Conservation (phyloP, 2,888 invertebrate species). For the Thalpophila matura region DNA sequence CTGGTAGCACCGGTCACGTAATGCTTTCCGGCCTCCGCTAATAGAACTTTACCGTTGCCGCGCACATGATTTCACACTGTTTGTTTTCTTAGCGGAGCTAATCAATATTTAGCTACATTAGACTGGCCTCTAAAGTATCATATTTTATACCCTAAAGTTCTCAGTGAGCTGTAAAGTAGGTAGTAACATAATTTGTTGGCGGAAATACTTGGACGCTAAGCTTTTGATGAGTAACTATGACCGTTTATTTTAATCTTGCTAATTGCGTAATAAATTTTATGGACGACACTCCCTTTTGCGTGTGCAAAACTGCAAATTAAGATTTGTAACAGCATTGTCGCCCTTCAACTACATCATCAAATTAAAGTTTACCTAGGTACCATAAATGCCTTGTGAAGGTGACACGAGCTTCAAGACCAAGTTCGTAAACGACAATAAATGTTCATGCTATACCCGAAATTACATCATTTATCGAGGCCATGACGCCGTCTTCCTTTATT, state of each 20-base stretch:
- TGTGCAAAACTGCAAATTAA: conserved; percentile 65
- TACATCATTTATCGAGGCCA: conserved; percentile 38
- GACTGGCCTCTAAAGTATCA: neutral
- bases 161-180: neutral
- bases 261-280: conserved; percentile 71
- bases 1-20: conserved; percentile 75
- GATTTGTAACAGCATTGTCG: conserved; percentile 60
- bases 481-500: conserved; percentile 46
- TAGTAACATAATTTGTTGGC: neutral
- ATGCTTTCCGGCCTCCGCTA: conserved; percentile 79
- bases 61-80: conserved; percentile 41
- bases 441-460: conserved; percentile 30
- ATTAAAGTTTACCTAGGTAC: no score
- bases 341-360: conserved; percentile 38
- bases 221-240: conserved; percentile 19
- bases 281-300: conserved; percentile 76
- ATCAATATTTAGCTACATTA: conserved; percentile 42
- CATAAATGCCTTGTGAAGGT: conserved; percentile 46
- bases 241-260: conserved; percentile 73
- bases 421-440: conserved; percentile 48
- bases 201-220: conserved; percentile 6
- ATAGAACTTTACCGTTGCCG: conserved; percentile 78
- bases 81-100: conserved; percentile 41
- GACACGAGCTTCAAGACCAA: conserved; percentile 41
- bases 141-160: neutral